These are phyloP conservation scores for Cerceris rybyensis DNA, from an alignment of 2,888 invertebrate species.

Conservation along the genomic window DNA sequence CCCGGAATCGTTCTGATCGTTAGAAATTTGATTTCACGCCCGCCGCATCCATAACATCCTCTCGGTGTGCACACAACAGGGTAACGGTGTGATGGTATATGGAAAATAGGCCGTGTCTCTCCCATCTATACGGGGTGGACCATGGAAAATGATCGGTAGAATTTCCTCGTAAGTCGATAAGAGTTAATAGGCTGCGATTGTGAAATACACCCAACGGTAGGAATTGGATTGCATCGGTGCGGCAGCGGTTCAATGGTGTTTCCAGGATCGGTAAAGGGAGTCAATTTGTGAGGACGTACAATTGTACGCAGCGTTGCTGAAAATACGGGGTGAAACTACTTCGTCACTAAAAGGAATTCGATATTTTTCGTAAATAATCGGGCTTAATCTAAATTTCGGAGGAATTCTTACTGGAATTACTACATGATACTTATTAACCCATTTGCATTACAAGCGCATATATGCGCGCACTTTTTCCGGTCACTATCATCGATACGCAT, in stretches of 20 bases:
- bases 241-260: slow-evolving; percentile 9
- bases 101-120: slow-evolving; percentile 42
- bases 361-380: too few species aligned
- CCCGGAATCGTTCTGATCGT: slow-evolving; percentile 70
- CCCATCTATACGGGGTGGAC: slow-evolving; percentile 16
- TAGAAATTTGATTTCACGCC: slow-evolving; percentile 79
- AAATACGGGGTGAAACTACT: too few species aligned
- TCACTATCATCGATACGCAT: too few species aligned
- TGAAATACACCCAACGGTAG: slow-evolving; percentile 29
- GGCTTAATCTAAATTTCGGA: too few species aligned
- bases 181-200: slow-evolving; percentile 39
- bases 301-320: not conserved
- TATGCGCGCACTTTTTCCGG: too few species aligned
- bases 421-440: too few species aligned
- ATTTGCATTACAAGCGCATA: too few species aligned
- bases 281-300: slow-evolving; percentile 34
- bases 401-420: too few species aligned
- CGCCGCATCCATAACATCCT: slow-evolving; percentile 72
- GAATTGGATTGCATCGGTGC: slow-evolving; percentile 25
- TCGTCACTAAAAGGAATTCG: too few species aligned
- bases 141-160: slow-evolving; percentile 33
- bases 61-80: slow-evolving; percentile 53
- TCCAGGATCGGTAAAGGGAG: slow-evolving; percentile 16
- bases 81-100: slow-evolving; percentile 45
- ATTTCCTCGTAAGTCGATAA: slow-evolving; percentile 39